These are phyloP conservation scores for Platycercus adscitus DNA, from an alignment of 2,113 vertebrate genomes.

Conservation along the genomic window DNA sequence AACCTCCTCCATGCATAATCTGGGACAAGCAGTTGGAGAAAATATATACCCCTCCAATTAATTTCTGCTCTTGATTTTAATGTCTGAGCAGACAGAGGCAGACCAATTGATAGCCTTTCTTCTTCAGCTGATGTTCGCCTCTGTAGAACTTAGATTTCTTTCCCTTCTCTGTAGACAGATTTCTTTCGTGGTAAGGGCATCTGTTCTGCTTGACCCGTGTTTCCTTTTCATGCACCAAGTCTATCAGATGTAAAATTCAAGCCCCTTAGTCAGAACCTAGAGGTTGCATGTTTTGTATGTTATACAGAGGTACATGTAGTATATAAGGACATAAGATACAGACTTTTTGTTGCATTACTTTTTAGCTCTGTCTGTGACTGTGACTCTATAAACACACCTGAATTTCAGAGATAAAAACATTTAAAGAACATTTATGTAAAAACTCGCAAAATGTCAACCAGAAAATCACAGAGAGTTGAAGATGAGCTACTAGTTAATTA, in stretches of 20 bases:
- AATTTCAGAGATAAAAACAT: neutral
- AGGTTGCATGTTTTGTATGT: neutral
- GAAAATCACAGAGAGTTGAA: neutral
- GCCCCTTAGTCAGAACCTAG: neutral
- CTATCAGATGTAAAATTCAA: neutral
- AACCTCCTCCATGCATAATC: neutral
- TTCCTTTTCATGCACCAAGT: neutral
- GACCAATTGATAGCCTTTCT: neutral
- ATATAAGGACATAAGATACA: neutral
- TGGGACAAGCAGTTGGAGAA: neutral
- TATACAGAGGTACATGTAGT: neutral
- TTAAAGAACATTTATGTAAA: constrained; percentile 8
- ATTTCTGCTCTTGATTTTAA: neutral
- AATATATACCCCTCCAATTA: neutral
- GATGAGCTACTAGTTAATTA: neutral
- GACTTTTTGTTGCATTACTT: neutral
- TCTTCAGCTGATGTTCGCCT: neutral
- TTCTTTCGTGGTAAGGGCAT: neutral
- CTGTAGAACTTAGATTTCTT: neutral
- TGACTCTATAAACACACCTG: neutral
- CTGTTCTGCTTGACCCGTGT: neutral
- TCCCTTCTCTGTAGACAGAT: neutral
- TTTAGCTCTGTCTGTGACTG: neutral
- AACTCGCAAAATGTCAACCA: neutral
- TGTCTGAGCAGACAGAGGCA: neutral